Evolutionary conservation across 64 coral and sea anemone species (phyloP).

Genomic region (Acropora tenuis): DNA sequence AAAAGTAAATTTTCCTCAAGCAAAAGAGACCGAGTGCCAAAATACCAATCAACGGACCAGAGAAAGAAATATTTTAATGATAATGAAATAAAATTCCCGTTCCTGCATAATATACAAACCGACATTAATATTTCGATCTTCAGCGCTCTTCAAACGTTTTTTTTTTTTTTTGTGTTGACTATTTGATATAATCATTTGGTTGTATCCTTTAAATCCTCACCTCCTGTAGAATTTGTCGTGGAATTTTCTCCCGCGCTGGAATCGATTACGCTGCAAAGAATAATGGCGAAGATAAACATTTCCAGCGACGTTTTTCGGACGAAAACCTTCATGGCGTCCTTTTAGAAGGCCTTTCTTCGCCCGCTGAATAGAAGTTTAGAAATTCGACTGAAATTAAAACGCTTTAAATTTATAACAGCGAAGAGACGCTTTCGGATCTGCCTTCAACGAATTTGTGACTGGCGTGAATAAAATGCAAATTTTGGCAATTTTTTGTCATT

Average conservation of each 20-base stretch:
- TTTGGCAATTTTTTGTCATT: background rate
- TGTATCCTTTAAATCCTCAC: background rate
- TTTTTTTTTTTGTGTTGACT: background rate
- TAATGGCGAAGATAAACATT: background rate
- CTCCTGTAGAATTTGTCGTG: background rate
- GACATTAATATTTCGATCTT: background rate
- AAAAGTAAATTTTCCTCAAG: background rate
- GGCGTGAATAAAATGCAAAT: slow-evolving; percentile 34
- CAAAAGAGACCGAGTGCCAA: background rate
- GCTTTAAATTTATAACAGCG: background rate
- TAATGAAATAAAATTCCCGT: background rate
- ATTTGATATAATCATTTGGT: background rate
- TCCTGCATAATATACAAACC: slow-evolving; percentile 10
- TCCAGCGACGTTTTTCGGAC: background rate
- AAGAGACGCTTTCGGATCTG: background rate
- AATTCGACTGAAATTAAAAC: background rate
- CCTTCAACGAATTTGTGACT: background rate
- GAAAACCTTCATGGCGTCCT: background rate
- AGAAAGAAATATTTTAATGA: background rate
- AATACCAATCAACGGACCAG: background rate
- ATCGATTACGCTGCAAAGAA: background rate
- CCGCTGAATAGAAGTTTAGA: background rate
- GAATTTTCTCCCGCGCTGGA: background rate
- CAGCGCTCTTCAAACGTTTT: background rate
- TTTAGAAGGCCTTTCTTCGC: background rate